Evolutionary conservation across 2,113 vertebrate species (phyloP), one percentile per base, ranked within the genome.

Genomic region (Phoxinus phoxinus): DNA sequence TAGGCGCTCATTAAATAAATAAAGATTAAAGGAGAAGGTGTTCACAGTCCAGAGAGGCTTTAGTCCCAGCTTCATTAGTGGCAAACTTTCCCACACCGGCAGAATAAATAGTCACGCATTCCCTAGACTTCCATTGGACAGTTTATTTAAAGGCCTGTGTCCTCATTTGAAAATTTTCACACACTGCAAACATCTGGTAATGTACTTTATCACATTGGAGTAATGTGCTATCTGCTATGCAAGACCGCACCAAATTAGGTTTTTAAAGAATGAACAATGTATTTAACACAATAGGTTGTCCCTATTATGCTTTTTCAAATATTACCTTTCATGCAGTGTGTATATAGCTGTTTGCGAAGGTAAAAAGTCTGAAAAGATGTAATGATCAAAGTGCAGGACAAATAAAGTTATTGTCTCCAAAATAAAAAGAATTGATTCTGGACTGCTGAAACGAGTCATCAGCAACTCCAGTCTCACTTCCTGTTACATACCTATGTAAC

Each of bases 11-110:
- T 75, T 75, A 73, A 63, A 78, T 85, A 83, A 88, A 83, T 86
- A 73, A 86, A 86, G 58, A 78, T 82, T 74, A 86, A 84, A 85
- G 10, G n/a, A 84, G 41, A 58, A 35, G 76, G 82, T 87, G 65
- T 87, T 81, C 69, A 79, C 53, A 79, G 81, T 81, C 67, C 67
- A 80, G 53, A 65, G 75, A 32, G 77, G 46, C 72, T 56, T 56
- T 32, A 69, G 82, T 69, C 59, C 65, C 53, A 27, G 76, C 30
- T 71, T 83, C 65, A 83, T 72, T 72, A 72, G 63, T 12, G 23
- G 21, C 13, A 51, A 69, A 82, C 27, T 71, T 83, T 72, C 11
- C 61, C 63, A 48, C 61, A 32, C 17, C 6, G 2, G 5, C 27
- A 35, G 59, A 65, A 81, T 46, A 79, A 44, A 79, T 25, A 76